Evolutionary conservation across 2,797 vertebrate species (phyloP), one percentile per base, ranked within the genome.

Genomic region (Silurus aristotelis): DNA sequence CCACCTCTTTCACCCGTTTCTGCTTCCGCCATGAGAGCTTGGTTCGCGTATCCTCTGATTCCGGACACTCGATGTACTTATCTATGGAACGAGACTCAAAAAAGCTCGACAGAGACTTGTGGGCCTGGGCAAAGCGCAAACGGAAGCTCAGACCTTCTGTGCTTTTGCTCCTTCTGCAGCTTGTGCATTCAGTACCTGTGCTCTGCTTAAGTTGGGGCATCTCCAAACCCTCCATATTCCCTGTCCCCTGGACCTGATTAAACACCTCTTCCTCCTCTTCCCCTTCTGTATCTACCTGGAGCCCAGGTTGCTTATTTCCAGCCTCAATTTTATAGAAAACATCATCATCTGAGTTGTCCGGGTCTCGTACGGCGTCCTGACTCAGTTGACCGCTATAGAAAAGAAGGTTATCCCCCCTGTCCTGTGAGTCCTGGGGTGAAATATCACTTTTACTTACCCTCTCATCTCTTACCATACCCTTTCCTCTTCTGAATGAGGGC

Each of bases 81-180:
- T 97, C 96, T 72, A 90, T 61, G 27, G 89, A 91, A 87, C 91
- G 96, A 12, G 94, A 94, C 90, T 97, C 97, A 90, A 98, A 97
- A 55, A 98, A 95, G 78, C 94, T 96, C 25, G 96, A 96, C 15
- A 98, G 93, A 6, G 97, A 97, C 89, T 95, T 96, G 52, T 97
- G 97, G 10, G 96, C 97, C 88, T 95, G 95, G 79, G 96, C 95
- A 20, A 97, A 89, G 61, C 94, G 95, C 82, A 95, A 94, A 63
- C 91, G 94, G 56, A 97, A 92, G 75, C 94, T 96, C 82, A 96
- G 95, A 66, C 93, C 94, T 68, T 97, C 96, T 0, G 92, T 90
- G 76, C 60, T 95, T 91, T 94, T 96, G 88, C 92, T 94, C 83
- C 93, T 94, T 89, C 93, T 95, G 81, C 91, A 89, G 22, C 90